Evolutionary conservation across 2,113 vertebrate genomes (phyloP).

Genomic region (Ahaetulla prasina): DNA sequence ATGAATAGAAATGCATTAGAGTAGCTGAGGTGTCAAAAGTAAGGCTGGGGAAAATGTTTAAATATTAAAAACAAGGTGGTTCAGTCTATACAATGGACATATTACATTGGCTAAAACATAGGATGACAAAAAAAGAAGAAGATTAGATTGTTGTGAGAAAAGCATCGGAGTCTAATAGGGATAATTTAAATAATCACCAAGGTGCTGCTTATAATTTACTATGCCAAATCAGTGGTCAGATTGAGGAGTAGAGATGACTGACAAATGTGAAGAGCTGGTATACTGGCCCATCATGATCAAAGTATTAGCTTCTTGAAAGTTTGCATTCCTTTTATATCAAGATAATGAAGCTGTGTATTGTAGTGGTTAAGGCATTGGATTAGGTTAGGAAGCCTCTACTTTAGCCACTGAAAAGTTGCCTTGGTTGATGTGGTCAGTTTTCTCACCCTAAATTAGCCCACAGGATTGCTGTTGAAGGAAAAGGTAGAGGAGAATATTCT

Average conservation of each 20-base stretch:
- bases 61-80: background rate
- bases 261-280: background rate
- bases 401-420: background rate
- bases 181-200: conserved; percentile 18
- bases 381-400: background rate
- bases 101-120: background rate
- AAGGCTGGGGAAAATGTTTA: background rate
- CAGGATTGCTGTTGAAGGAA: background rate
- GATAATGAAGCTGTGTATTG: conserved; percentile 2
- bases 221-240: background rate
- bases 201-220: background rate
- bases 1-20: background rate
- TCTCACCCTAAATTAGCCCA: background rate
- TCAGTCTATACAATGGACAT: background rate
- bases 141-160: background rate
- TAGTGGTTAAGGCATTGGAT: background rate
- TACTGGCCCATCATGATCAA: conserved; percentile 36
- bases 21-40: background rate
- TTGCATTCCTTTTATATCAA: conserved; percentile 36
- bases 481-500: background rate
- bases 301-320: conserved; percentile 48
- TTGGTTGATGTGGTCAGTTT: background rate
- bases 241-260: background rate
- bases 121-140: background rate
- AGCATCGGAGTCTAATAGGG: background rate